These are phyloP conservation scores for Thunnus thynnus DNA, from an alignment of 2,113 vertebrate species.

Conservation along the genomic window DNA sequence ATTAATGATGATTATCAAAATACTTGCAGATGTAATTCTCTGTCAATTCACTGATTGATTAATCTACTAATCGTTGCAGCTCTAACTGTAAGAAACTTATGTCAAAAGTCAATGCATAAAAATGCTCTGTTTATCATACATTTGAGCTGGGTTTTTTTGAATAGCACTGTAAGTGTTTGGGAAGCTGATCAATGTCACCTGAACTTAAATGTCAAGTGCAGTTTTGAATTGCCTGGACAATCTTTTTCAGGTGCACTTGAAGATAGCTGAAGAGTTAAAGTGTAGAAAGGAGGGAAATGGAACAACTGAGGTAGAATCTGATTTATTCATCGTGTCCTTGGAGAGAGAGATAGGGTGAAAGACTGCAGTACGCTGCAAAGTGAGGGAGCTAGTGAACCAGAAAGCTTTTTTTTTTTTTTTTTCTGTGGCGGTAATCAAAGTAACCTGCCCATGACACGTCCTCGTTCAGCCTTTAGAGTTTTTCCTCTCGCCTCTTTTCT, in stretches of 20 bases:
- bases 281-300: constrained; percentile 92
- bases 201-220: constrained; percentile 66
- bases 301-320: constrained; percentile 87
- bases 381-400: constrained; percentile 65
- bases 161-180: constrained; percentile 14
- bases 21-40: no score
- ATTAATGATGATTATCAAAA: no score
- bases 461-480: constrained; percentile 46
- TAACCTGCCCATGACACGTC: constrained; percentile 54
- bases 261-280: constrained; percentile 89
- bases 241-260: constrained; percentile 88
- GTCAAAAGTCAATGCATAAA: not conserved
- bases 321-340: constrained; percentile 73
- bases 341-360: constrained; percentile 54
- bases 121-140: not conserved
- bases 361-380: constrained; percentile 58
- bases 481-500: constrained; percentile 1
- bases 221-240: not conserved
- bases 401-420: constrained; percentile 46
- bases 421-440: constrained; percentile 73
- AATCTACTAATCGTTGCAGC: no score
- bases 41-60: no score
- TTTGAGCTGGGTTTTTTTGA: constrained; percentile 26
- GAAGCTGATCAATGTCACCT: constrained; percentile 57
- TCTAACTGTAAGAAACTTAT: not conserved